phyloP scores from a whole-genome alignment of 2,113 vertebrate species.

The Percina caprodes region DNA sequence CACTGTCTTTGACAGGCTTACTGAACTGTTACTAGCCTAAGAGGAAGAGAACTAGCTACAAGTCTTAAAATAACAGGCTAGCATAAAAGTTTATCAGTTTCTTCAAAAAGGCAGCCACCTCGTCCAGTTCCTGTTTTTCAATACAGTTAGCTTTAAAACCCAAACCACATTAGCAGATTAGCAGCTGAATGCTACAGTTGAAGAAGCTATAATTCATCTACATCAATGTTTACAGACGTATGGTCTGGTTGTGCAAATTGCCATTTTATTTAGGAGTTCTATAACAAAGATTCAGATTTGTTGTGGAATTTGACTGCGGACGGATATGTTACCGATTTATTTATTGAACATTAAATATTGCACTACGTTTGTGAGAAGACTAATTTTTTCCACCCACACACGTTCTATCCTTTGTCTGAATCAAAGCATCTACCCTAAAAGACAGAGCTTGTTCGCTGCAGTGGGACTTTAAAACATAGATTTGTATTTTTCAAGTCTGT shows the following conservation, averaged over 20 bases:
- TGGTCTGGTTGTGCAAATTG: background rate
- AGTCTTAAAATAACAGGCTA: background rate
- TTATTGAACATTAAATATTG: background rate
- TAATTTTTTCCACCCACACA: background rate
- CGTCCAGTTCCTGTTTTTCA: conserved; percentile 12
- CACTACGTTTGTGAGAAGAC: background rate
- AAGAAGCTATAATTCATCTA: background rate
- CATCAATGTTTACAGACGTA: background rate
- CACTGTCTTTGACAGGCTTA: background rate
- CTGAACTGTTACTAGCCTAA: background rate
- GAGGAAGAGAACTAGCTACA: background rate
- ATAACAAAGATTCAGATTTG: background rate
- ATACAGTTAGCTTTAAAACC: background rate
- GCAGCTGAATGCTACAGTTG: background rate
- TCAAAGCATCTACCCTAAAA: background rate
- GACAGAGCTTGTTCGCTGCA: background rate
- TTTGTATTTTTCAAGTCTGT: background rate
- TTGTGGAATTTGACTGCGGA: background rate
- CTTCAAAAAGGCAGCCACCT: background rate
- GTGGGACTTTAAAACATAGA: background rate
- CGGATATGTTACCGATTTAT: background rate
- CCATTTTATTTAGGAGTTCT: too few relatives aligned
- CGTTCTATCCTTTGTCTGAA: background rate
- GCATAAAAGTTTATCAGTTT: background rate
- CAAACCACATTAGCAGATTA: background rate